Base-by-base conservation (phyloP, 1,140 invertebrate species). In the Diorhabda elongata region DNA sequence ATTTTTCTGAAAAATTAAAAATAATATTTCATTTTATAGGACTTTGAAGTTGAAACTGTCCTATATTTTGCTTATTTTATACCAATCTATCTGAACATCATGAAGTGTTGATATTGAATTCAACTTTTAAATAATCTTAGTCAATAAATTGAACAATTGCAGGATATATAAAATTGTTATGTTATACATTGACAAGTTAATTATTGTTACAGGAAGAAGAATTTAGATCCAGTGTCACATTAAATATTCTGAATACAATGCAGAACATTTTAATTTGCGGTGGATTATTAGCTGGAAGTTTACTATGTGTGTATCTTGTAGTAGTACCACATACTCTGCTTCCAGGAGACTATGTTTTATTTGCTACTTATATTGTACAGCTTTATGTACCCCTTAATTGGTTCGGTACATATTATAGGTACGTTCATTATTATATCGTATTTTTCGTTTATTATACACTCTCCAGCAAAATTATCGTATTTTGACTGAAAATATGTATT, bases 381-480 rank as follows among this genome's bases (percentile, higher is more conserved):
- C 82, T 99, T n/a, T 98, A 98, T 79, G 91, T 92, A 41, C 97
- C 97, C 0, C 82, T 99, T 2, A 98, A 98, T 83, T 98, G 93
- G 90, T 96, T 99, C 80, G 97, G 97, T 11, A 98, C 96, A n/a
- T 97, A 97, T 81, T 99, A 99, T 78, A 91, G 95, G 93, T 94
- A 81, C 71, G 26, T 26, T 26, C 26, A 26, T 26, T 26, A 26
- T 26, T 26, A 26, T 26, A 26, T 26, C 26, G 26, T 26, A 26
- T 26, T 26, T 26, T 26, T 26, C 26, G 26, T 26, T 26, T 26
- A 26, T 26, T 26, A 26, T 26, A 26, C 1, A 26, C 26, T 26
- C 26, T 26, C 26, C 26, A 26, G 26, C 26, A 26, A 26, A 26
- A 26, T 26, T 26, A 26, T 26, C 26, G 26, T 26, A 26, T 26